Percentiles rank a stretch among this genome's conserved stretches.
These are phyloP conservation scores for Acrobasis consociella DNA, from an alignment of 2,888 invertebrate species.

Conservation along the genomic window DNA sequence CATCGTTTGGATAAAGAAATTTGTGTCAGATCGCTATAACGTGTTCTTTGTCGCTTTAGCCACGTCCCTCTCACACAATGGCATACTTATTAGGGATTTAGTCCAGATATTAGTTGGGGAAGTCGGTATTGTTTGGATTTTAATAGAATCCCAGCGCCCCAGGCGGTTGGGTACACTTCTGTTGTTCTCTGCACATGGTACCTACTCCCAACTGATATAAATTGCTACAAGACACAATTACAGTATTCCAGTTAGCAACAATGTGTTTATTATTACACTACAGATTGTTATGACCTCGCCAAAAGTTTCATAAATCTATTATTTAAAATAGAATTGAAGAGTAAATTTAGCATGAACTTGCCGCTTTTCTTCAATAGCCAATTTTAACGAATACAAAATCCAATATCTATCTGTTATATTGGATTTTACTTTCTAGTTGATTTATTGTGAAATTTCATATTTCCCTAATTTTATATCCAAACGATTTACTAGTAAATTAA, in stretches of 20 bases:
- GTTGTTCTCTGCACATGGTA: constrained; percentile 47
- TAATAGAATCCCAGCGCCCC: constrained; percentile 79
- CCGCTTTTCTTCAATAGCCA: no score
- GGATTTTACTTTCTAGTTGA: no score
- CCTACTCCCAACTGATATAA: constrained; percentile 53
- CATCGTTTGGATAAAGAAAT: not conserved
- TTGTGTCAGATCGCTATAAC: constrained; percentile 74
- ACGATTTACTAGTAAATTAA: no score
- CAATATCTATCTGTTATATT: no score
- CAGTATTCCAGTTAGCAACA: constrained; percentile 5
- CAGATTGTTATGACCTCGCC: not conserved
- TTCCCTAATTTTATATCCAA: no score
- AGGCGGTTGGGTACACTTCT: constrained; percentile 68
- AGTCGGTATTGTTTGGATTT: constrained; percentile 80
- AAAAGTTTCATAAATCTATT: not conserved
- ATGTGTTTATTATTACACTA: constrained; percentile 12
- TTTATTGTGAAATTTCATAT: no score
- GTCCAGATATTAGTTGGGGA: constrained; percentile 83
- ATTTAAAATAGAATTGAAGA: not conserved
- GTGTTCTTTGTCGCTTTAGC: constrained; percentile 79
- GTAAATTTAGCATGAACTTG: no score
- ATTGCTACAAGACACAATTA: constrained; percentile 46
- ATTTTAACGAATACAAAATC: no score
- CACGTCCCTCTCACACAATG: constrained; percentile 82
- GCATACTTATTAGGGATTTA: constrained; percentile 84